Evolutionary conservation across 2,113 vertebrate species (phyloP), one percentile per base, ranked within the genome.

Genomic region (Gasterosteus nipponicus): DNA sequence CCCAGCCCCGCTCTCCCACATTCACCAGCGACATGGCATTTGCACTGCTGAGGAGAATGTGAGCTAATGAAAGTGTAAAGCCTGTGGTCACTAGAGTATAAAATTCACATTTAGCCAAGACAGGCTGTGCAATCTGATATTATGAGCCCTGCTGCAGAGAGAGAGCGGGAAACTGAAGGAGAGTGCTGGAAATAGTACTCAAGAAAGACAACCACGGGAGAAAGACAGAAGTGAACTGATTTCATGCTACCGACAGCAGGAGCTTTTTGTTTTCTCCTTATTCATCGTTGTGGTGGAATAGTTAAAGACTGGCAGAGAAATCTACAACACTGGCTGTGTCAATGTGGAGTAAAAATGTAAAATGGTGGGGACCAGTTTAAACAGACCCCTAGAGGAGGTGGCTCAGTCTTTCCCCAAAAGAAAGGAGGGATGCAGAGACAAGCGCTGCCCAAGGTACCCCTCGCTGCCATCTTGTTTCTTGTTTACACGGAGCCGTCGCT

Each of bases 51-150:
- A 91, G 84, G 89, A 93, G 92, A 94, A 94, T 95, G 92, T 91
- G 94, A 95, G 92, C 95, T 95, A 95, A 96, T 95, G 94, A 95
- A 95, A 94, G 91, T 93, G 92, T 91, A 94, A 95, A 92, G 93
- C 91, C 94, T 92, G 91, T 87, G 93, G 92, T 95, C 92, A 93
- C 82, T 89, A 90, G 93, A 95, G 94, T 91, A 95, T 95, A 96
- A 94, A 95, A 94, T 95, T 94, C 91, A 92, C 94, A 94, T 94
- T 95, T 86, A 93, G 93, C 91, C 81, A 75, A 73, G 91, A 89
- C 85, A 81, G 93, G 91, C 92, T 92, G 86, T 71, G 93, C 93
- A 96, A 95, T 92, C 85, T 94, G 93, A 94, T 95, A 95, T 89
- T 83, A 96, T 82, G 94, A 94, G 92, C 78, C 83, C 80, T 4